phyloP scores from a whole-genome alignment of 1,140 invertebrate species.

The Cherax quadricarinatus region DNA sequence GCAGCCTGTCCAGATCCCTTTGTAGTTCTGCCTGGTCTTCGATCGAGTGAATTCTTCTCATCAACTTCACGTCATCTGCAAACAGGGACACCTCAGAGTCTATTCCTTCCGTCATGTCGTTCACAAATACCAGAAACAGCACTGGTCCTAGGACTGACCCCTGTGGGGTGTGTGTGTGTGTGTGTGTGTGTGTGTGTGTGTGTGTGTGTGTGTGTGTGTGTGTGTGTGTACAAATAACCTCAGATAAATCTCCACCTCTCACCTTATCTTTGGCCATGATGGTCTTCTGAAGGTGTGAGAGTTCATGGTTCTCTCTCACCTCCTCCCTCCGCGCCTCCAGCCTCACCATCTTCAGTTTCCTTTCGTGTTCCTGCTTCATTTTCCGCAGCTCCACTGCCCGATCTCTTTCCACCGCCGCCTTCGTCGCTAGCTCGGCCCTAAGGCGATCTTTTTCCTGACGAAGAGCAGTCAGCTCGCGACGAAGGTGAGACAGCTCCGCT shows the following conservation, averaged over 20 bases:
- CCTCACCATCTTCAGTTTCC: slow-evolving; percentile 34
- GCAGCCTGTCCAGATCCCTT: too few species aligned
- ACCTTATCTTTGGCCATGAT: slow-evolving; percentile 61
- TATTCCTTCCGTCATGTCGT: too few species aligned
- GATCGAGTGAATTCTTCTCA: too few species aligned
- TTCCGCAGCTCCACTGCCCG: slow-evolving; percentile 30
- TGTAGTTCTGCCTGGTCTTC: too few species aligned
- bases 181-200: too few species aligned
- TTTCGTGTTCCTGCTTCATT: slow-evolving; percentile 51
- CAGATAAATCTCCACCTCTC: background rate
- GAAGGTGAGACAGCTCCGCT: slow-evolving; percentile 44
- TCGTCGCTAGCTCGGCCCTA: slow-evolving; percentile 35
- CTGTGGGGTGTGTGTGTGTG: too few species aligned
- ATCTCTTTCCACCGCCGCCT: slow-evolving; percentile 39
- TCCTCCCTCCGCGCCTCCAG: slow-evolving; percentile 40
- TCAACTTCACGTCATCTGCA: too few species aligned
- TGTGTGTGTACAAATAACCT: background rate
- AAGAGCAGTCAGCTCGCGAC: slow-evolving; percentile 50
- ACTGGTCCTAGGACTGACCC: too few species aligned
- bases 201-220: too few species aligned
- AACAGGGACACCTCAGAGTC: too few species aligned
- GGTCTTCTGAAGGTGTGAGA: slow-evolving; percentile 29
- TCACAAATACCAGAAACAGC: too few species aligned
- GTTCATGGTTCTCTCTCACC: slow-evolving; percentile 26
- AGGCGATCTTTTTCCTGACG: slow-evolving; percentile 66